Evolutionary conservation across 2,113 vertebrate species (phyloP).

Genomic region (Bucco capensis): DNA sequence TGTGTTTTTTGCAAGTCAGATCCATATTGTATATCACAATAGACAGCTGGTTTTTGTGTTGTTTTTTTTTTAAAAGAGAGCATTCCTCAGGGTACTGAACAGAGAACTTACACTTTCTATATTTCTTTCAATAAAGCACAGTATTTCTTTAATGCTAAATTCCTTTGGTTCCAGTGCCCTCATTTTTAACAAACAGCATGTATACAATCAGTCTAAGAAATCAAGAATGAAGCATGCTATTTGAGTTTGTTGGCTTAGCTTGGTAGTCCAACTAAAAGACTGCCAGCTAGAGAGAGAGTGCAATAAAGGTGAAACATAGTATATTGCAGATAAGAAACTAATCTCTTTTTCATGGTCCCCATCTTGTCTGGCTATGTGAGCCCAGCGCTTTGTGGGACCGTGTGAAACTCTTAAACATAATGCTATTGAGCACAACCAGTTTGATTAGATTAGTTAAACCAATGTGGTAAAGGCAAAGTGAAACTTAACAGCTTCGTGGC

Average conservation of each 20-base stretch:
- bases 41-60: not conserved
- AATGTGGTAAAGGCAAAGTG: not conserved
- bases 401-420: not conserved
- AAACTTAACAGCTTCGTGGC: not conserved
- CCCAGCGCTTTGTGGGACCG: not conserved
- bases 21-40: not conserved
- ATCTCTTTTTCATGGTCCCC: not conserved
- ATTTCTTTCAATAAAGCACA: not conserved
- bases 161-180: not conserved
- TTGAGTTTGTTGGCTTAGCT: not conserved
- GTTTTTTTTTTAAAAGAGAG: not conserved
- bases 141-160: not conserved
- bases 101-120: not conserved
- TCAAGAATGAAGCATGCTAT: not conserved
- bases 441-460: not conserved
- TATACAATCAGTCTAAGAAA: not conserved
- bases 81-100: not conserved
- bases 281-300: not conserved
- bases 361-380: not conserved
- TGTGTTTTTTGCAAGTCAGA: not conserved
- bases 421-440: not conserved
- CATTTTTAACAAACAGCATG: not conserved
- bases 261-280: not conserved
- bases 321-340: not conserved
- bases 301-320: not conserved